Percentiles rank a stretch among this genome's conserved stretches.
Evolutionary conservation across 2,888 invertebrate genomes (phyloP).

Genomic region (Ichneumoninae sp.): DNA sequence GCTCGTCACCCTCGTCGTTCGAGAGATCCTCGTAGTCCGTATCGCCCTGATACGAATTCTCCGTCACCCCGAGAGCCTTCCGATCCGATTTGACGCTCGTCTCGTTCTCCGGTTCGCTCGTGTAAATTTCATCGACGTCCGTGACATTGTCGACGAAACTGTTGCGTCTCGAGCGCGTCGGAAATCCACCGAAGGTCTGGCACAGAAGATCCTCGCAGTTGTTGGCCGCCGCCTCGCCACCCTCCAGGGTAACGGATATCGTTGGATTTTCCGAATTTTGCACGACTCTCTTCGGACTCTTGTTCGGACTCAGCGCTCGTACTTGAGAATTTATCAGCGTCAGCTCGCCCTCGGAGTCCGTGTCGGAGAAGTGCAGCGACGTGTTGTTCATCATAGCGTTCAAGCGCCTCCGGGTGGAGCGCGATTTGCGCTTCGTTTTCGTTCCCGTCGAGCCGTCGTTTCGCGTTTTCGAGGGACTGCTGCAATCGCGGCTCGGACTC

Average conservation of each 20-base stretch:
- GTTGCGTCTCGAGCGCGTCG: conserved; percentile 58
- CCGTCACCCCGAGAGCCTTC: conserved; percentile 69
- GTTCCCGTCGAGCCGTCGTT: conserved; percentile 60
- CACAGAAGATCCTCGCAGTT: conserved; percentile 56
- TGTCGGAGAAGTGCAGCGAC: conserved; percentile 82
- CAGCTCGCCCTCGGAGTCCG: conserved; percentile 83
- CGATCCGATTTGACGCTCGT: conserved; percentile 49
- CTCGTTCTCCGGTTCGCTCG: conserved; percentile 77
- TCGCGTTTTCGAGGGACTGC: conserved; percentile 40
- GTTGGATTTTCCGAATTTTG: conserved; percentile 71
- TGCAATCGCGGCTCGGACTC: conserved; percentile 40
- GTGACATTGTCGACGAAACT: conserved; percentile 80
- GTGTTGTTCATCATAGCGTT: conserved; percentile 82
- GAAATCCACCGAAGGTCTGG: conserved; percentile 47
- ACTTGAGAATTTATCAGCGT: conserved; percentile 69
- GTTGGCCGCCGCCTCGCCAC: conserved; percentile 56
- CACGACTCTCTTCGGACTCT: conserved; percentile 14
- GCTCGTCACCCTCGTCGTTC: conserved; percentile 77
- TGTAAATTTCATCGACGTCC: conserved; percentile 82
- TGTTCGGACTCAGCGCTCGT: conserved; percentile 59
- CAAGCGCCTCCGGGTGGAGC: conserved; percentile 79
- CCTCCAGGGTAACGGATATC: conserved; percentile 78
- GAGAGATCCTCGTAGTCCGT: conserved; percentile 82
- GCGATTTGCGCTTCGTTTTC: conserved; percentile 79
- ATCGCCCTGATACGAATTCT: conserved; percentile 75